Evolutionary conservation across 2,113 vertebrate species (phyloP), one percentile per base, ranked within the genome.

Genomic region (Seriola quinqueradiata): DNA sequence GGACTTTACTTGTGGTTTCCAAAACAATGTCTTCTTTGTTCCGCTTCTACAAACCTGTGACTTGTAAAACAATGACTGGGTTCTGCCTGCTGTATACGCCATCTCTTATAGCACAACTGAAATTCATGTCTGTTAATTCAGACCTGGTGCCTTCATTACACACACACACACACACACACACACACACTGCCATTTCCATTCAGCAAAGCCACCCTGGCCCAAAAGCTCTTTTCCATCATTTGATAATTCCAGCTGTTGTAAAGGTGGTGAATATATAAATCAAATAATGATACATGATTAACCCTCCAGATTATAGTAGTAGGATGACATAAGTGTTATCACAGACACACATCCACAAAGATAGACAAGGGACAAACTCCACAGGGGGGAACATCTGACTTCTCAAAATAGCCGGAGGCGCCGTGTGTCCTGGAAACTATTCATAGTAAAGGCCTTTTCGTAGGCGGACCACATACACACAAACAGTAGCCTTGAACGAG

Each of bases 391-490:
- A 72, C 81, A 87, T 92, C 81, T 66, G 54, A 83, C 78, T 48
- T 77, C 89, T 90, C 23, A 89, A 88, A 92, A 90, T 92, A 92
- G 84, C 82, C 58, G 28, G 64, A 77, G 57, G 75, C 77, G 59
- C 67, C 83, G 73, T 89, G 73, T 83, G 87, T 91, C 89, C 87
- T 94, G 94, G 94, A 94, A 94, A 93, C 87, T 91, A 94, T 94
- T 92, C 65, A 68, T 83, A 84, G 91, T 91, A 92, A 93, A 93
- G 87, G 85, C 86, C 83, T 93, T 93, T 92, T 92, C 87, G 92
- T 90, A 93, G 89, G 9, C 78, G 54, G 69, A 72, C 60, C 21
- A 46, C 79, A 77, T 8, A 59, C 48, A 82, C 71, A 68, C 55
- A 75, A 48, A 83, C 60, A 77, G 75, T 36, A 42, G 19, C 82